Evolutionary conservation across 2,113 vertebrate genomes (phyloP), one percentile per base, ranked within the genome.

Genomic region (Columba janthina): DNA sequence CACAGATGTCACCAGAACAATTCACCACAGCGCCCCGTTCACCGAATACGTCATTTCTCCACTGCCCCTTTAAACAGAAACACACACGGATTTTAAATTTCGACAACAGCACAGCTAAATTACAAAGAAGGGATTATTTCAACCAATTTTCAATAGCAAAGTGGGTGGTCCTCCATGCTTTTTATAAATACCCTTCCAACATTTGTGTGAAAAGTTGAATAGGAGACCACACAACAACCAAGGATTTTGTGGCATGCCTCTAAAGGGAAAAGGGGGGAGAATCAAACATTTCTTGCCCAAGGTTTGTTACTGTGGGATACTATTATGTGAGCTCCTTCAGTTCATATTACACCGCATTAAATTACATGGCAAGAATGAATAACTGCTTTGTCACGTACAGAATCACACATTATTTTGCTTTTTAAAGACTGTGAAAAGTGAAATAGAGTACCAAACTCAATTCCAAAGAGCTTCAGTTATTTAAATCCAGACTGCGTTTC

Each of bases 1-100:
- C 97, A 93, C 98, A 98, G 96, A 95, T 89, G 81, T 96, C 96
- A 82, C 97, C 96, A 0, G 97, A 97, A 98, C 97, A 97, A 97
- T 97, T 91, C 71, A 88, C 88, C 97, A 94, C 34, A 40, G 84
- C 77, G 38, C 97, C 98, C 91, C 48, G 88, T 22, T 97, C 98
- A 26, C 91, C 97, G 96, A 97, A 97, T 17, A 96, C 46, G 14
- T 96, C 97, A 60, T 90, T 94, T 36, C 97, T 96, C 97, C 98
- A 98, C 88, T 98, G 97, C 54, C 98, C 98, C 98, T 98, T 96
- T 6, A 70, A 97, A 92, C 66, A 96, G 76, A 85, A 97, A 67
- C 36, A 83, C 51, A 90, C 74, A 91, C 19, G 79, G 70, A 91
- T 86, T 97, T 97, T n/a, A 91, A 88, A 94, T 92, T 94, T 93